phyloP scores from a whole-genome alignment of 2,113 vertebrate species.

The Leptobrachium leishanense region DNA sequence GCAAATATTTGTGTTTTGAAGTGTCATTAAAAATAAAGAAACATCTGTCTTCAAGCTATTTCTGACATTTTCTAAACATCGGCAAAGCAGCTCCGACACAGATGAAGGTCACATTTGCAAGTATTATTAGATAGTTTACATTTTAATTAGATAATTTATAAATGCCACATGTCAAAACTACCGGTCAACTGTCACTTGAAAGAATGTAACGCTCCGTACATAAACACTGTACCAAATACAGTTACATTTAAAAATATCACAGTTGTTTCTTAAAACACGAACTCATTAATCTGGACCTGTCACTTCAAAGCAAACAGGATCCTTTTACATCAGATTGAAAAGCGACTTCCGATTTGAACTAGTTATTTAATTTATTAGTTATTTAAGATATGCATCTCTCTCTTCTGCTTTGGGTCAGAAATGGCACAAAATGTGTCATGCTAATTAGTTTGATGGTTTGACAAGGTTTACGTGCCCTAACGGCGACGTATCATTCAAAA shows the following conservation, averaged over 20 bases:
- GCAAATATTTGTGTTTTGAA: slow-evolving; percentile 31
- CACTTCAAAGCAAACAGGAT: not conserved
- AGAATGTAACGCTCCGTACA: slow-evolving; percentile 27
- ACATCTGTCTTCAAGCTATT: slow-evolving; percentile 56
- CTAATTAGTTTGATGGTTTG: no score
- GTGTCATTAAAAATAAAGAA: slow-evolving; percentile 26
- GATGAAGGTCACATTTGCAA: slow-evolving; percentile 83
- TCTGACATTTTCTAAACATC: slow-evolving; percentile 74
- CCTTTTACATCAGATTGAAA: no score
- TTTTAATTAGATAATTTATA: slow-evolving; percentile 75
- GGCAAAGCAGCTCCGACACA: slow-evolving; percentile 62
- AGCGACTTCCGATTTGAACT: no score
- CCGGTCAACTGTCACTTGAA: slow-evolving; percentile 61
- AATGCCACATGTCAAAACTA: slow-evolving; percentile 71
- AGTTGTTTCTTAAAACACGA: not conserved
- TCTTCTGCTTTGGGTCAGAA: no score
- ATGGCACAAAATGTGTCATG: no score
- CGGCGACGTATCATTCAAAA: no score
- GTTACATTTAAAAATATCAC: no score
- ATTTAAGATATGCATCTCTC: no score
- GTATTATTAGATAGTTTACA: slow-evolving; percentile 68
- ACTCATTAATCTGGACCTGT: not conserved
- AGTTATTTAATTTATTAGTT: no score
- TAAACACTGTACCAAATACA: no score
- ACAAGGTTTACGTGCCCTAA: no score